Evolutionary conservation across 2,113 vertebrate genomes (phyloP).

Genomic region (Speoplatyrhinus poulsoni): DNA sequence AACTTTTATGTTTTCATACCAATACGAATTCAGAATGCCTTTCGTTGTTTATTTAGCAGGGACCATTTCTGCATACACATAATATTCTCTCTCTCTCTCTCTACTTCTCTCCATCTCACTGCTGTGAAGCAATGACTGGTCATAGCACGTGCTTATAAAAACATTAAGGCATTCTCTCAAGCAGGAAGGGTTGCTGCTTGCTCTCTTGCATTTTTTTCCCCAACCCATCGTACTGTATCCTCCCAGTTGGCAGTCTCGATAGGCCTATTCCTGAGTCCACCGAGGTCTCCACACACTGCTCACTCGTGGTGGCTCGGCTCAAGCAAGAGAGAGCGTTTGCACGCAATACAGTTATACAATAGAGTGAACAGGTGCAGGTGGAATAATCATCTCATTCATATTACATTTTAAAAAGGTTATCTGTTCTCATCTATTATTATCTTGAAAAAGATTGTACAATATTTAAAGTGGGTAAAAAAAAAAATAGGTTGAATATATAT

Average conservation of each 20-base stretch:
- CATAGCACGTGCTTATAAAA: too few species aligned
- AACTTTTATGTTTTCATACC: too few species aligned
- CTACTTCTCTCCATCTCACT: too few species aligned
- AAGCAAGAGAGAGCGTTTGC: neutral
- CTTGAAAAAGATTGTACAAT: neutral
- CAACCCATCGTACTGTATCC: slow-evolving; percentile 7
- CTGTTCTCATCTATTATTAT: neutral
- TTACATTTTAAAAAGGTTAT: neutral
- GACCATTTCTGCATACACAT: too few species aligned
- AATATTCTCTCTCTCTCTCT: too few species aligned
- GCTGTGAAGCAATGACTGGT: too few species aligned
- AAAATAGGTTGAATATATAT: too few species aligned
- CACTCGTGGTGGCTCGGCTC: slow-evolving; percentile 1
- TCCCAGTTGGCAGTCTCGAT: neutral
- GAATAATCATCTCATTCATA: neutral
- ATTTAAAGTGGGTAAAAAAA: too few species aligned
- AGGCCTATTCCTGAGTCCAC: neutral
- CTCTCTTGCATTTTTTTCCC: neutral
- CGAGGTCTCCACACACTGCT: neutral
- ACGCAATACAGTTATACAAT: neutral
- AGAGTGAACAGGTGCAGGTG: neutral
- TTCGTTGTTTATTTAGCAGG: too few species aligned
- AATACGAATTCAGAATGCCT: too few species aligned
- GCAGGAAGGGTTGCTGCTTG: neutral
- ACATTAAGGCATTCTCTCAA: slow-evolving; percentile 1